Base-by-base conservation (phyloP, 2,888 invertebrate genomes). In the Erannis defoliaria region DNA sequence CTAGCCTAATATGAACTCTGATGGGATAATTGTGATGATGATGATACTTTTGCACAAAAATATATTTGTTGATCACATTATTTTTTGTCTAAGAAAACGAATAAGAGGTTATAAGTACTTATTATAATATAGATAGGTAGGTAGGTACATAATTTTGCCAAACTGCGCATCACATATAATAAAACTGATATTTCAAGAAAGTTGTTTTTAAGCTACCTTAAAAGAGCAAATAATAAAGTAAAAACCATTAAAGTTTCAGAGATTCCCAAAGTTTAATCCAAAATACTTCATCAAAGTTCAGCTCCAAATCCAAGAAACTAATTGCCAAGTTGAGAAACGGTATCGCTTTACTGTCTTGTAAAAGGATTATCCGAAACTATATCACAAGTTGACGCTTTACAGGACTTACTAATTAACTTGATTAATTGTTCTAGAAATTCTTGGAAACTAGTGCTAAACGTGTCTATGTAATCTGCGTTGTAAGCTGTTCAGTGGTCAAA, bases 351-450 rank as follows among this genome's bases (percentile, higher is more conserved):
- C 26, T 46, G 29, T 46, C 12, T 46, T 31, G 5, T 51, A 48
- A 55, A 55, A 46, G 46, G 55, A 48, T 55, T 55, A 45, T 48
- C 38, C 19, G 26, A 48, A 55, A 55, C 55, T 55, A 48, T 48
- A 31, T 43, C 9, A 35, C 14, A 37, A 55, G 38, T 46, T 37
- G 16, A 18, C 12, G 43, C 42, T 43, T 54, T 33, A 45, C 35
- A 46, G 19, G 37, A 37, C 37, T 54, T 29, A 37, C 9, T 55
- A 21, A 38, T 55, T 48, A 55, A 38, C 23, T 31, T 29, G 21
- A 48, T 46, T 46, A 46, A 55, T 46, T 48, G 46, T 38, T 26
- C n/a, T 37, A 16, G 14, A 16, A 51, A 50, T 21, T 26, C 10
- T 31, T 45, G 21, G 21, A 6, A n/a, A 40, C 14, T 35, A 35